Evolutionary conservation across 2,888 invertebrate species (phyloP).

Genomic region (Cryptosula pallasiana): DNA sequence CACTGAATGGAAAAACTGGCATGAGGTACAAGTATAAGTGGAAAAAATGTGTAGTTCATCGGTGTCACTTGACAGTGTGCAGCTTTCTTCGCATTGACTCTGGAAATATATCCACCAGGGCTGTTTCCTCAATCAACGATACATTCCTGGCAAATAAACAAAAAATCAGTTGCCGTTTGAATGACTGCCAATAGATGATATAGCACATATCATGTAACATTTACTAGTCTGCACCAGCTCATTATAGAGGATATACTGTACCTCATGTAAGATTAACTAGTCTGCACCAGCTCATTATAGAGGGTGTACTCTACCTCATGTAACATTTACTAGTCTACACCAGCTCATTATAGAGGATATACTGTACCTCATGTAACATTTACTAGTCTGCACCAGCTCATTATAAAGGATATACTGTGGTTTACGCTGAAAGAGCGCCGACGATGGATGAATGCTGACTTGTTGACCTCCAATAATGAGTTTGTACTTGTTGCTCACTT

Average conservation of each 20-base stretch:
- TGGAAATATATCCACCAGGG: slow-evolving; percentile 15
- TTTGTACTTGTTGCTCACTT: slow-evolving; percentile 66
- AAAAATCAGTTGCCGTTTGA: too few species aligned
- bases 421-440: slow-evolving; percentile 67
- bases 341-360: too few species aligned
- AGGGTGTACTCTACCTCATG: too few species aligned
- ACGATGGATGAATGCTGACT: slow-evolving; percentile 79
- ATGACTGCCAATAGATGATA: too few species aligned
- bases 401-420: slow-evolving; percentile 73
- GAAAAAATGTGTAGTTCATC: too few species aligned
- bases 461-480: slow-evolving; percentile 63
- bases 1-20: too few species aligned
- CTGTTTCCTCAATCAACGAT: slow-evolving; percentile 12
- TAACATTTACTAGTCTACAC: slow-evolving; percentile 78
- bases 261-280: not conserved
- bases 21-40: too few species aligned
- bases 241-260: not conserved
- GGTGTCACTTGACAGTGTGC: not conserved
- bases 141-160: too few species aligned
- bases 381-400: slow-evolving; percentile 79
- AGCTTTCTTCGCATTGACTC: slow-evolving; percentile 15
- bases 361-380: slow-evolving; percentile 71
- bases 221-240: not conserved
- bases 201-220: not conserved
- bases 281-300: not conserved